Base-by-base conservation (phyloP, 30 jellyfish, hydroid and myxozoan genomes). In the Chrysaora quinquecirrha region DNA sequence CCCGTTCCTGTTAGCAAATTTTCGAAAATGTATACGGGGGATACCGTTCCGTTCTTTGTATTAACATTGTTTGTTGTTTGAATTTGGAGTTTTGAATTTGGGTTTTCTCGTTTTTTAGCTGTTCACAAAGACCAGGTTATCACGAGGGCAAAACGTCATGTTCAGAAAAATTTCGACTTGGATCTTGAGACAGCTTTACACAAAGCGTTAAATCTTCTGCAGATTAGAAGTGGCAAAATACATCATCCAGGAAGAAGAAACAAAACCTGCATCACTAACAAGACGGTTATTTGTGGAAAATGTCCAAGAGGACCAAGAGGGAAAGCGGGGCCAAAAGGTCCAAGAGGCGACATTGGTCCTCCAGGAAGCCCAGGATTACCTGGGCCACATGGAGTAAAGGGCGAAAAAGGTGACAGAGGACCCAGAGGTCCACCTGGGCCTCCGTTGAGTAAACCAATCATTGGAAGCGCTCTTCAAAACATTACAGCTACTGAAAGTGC, bases 371-470 rank as follows among this genome's bases (percentile, higher is more conserved):
- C 21, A 25, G 87, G 87, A 34, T 24, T 58, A 1, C 29, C 25
- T 1, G 87, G 87, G 48, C 60, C 22, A 28, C 12, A 7, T 34
- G 87, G 87, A 43, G 76, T 11, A n/a, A 76, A 58, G 60, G 87
- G 87, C n/a, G 48, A 76, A 31, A 34, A 63, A 34, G 87, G 87
- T 2, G 78, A 56, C 22, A 50, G 32, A 19, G 87, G 87, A 32
- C 87, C 87, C 4, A 64, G 71, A n/a, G 87, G 87, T 54, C 87
- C 69, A 20, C 87, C 87, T 24, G 87, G 87, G 33, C 74, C 38
- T 10, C 34, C 77, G 1, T 65, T 76, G 0, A 50, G 38, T 30
- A 34, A 76, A 34, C 87, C 87, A 38, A 32, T 18, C 31, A 28
- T 76, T 29, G 22, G 11, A n/a, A 1, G 1, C 2, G 20, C 23